phyloP scores from a whole-genome alignment of 2,113 vertebrate species.

The Prolemur simus region DNA sequence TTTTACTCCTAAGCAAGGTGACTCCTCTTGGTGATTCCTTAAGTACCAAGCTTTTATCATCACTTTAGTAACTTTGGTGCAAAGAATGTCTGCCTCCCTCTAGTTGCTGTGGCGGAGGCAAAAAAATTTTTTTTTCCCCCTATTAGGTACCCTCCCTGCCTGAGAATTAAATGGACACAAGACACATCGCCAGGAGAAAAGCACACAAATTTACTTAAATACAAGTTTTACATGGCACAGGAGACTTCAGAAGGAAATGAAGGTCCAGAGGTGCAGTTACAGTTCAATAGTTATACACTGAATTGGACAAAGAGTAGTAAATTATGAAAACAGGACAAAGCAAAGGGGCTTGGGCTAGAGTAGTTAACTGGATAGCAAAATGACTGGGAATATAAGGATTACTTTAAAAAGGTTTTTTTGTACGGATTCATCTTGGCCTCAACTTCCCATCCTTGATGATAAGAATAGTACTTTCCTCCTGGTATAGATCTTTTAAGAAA shows the following conservation, averaged over 20 bases:
- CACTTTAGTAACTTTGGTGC: neutral
- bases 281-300: neutral
- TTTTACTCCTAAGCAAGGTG: neutral
- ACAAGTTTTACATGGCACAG: neutral
- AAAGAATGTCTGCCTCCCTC: neutral
- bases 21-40: neutral
- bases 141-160: neutral
- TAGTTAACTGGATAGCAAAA: neutral
- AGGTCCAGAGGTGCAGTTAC: neutral
- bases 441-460: neutral
- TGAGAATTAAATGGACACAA: neutral
- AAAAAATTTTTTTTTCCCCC: fast-evolving
- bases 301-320: neutral
- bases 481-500: neutral
- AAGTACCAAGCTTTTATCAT: neutral
- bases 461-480: neutral
- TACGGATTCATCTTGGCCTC: neutral
- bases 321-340: neutral
- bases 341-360: neutral
- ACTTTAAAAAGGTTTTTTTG: neutral
- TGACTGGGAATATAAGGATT: neutral
- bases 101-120: too few relatives aligned
- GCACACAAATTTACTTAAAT: neutral
- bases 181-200: neutral
- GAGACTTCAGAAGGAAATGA: neutral